These are phyloP conservation scores for Brachymystax lenok DNA, from an alignment of 2,797 vertebrate genomes.

Conservation along the genomic window DNA sequence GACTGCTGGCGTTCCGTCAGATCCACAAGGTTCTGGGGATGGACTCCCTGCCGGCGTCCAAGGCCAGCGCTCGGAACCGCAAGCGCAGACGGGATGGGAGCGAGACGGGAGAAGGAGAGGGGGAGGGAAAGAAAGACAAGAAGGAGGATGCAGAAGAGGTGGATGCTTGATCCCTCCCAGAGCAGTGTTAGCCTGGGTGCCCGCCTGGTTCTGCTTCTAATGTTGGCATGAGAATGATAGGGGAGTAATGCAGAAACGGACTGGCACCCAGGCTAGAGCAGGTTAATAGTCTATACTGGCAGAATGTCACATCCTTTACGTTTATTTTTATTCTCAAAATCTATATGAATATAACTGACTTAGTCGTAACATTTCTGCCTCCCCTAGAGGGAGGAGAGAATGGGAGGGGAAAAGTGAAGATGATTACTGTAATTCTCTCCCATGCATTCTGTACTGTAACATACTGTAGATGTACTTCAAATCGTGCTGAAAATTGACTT, in stretches of 20 bases:
- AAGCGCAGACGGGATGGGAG: slow-evolving; percentile 71
- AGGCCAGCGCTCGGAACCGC: slow-evolving; percentile 68
- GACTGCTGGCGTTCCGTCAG: slow-evolving; percentile 80
- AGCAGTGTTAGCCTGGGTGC: neutral
- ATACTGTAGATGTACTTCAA: slow-evolving; percentile 32
- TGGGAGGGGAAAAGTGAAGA: slow-evolving; percentile 28
- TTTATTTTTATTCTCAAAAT: slow-evolving; percentile 9
- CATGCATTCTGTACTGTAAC: slow-evolving; percentile 22
- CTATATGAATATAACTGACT: slow-evolving; percentile 13
- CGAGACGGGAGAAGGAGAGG: slow-evolving; percentile 60
- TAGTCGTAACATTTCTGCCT: slow-evolving; percentile 8
- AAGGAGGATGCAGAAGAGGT: slow-evolving; percentile 55
- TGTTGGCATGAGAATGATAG: neutral
- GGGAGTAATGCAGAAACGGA: neutral
- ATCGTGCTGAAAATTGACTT: slow-evolving; percentile 49
- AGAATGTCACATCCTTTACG: neutral
- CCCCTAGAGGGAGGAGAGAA: slow-evolving; percentile 11
- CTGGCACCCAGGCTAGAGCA: neutral
- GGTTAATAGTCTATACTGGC: neutral
- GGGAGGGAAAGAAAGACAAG: slow-evolving; percentile 72
- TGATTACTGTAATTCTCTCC: slow-evolving; percentile 30
- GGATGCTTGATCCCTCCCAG: slow-evolving; percentile 53
- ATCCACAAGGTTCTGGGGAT: slow-evolving; percentile 79
- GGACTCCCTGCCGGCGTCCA: slow-evolving; percentile 69
- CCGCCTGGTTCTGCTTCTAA: neutral